Evolutionary conservation across 37 sponge, comb jelly and placozoan species (phyloP).

Genomic region (Crambe crambe): DNA sequence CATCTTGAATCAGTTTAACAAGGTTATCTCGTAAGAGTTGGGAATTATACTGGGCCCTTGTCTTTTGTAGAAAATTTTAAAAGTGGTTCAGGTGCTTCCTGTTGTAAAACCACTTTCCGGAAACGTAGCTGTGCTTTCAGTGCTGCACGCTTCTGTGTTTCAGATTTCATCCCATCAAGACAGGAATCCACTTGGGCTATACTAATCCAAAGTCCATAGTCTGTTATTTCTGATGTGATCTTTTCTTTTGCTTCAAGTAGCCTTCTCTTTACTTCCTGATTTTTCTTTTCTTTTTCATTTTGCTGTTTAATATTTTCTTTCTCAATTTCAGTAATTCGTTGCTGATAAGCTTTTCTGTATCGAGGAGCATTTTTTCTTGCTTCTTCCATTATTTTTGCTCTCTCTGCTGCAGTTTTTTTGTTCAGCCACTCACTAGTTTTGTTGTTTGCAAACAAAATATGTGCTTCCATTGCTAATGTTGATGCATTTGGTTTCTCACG

Average conservation of each 20-base stretch:
- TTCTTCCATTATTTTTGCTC: neutral
- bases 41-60: neutral
- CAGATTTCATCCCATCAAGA: neutral
- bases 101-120: conserved; percentile 11
- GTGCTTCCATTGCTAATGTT: conserved; percentile 6
- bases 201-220: conserved; percentile 23
- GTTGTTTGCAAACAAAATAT: conserved; percentile 39
- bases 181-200: neutral
- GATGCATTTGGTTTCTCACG: conserved; percentile 41
- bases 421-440: conserved; percentile 45
- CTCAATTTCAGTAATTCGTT: neutral
- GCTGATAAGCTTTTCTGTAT: conserved; percentile 8
- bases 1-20: neutral
- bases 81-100: neutral
- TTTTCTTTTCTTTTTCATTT: conserved; percentile 13
- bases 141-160: conserved; percentile 18
- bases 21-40: neutral
- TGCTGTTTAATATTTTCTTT: neutral
- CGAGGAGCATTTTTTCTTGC: conserved; percentile 12
- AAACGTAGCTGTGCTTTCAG: conserved; percentile 21
- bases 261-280: conserved; percentile 1
- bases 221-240: conserved; percentile 19
- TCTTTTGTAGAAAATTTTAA: conserved; percentile 9
- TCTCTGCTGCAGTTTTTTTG: conserved; percentile 8
- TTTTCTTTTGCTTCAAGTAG: conserved; percentile 13